Base-by-base conservation (phyloP, 2,113 vertebrate species). In the Brachyhypopomus gauderio region DNA sequence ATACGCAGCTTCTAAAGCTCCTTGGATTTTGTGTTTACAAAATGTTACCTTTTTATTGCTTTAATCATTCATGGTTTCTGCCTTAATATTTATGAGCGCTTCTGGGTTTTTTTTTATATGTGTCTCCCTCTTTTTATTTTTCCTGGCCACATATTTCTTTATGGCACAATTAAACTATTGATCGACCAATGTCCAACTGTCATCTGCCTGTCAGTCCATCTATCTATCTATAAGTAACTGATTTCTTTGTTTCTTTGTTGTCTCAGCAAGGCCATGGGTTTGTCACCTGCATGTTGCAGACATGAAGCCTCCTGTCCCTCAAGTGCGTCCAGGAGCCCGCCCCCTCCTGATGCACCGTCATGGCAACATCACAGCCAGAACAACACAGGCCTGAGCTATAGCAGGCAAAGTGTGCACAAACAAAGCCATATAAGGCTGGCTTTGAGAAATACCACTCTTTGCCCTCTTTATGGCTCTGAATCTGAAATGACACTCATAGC, bases 401-500 rank as follows among this genome's bases (percentile, higher is more conserved):
- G 64, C 19, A 27, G 38, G 58, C 45, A 12, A 62, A 19, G 22
- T 6, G 64, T 23, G 41, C 20, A 72, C 69, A 80, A 81, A 38
- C 60, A 84, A 34, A 60, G 2, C 59, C 73, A 73, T 52, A 55
- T 66, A 56, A 73, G 25, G 22, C 64, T n/a, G 9, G 73, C 76
- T 80, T 84, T 52, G 30, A 41, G 25, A 25, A 56, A 27, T 25
- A 3, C 4, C 56, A 8, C 45, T 38, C 7, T 48, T 19, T 79
- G 23, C 72, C 19, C 59, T 20, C 74, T 77, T 19, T 66, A 27
- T n/a, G 62, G 36, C 67, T 20, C 59, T 77, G 72, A 80, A 62
- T 45, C 9, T 72, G 66, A 66, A 74, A 84, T 56, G 74, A 77
- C 64, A 59, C 45, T 73, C 67, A 22, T 34, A 69, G n/a, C 55